Base-by-base conservation (phyloP, 1,140 invertebrate genomes). In the Phymastichus coffea region DNA sequence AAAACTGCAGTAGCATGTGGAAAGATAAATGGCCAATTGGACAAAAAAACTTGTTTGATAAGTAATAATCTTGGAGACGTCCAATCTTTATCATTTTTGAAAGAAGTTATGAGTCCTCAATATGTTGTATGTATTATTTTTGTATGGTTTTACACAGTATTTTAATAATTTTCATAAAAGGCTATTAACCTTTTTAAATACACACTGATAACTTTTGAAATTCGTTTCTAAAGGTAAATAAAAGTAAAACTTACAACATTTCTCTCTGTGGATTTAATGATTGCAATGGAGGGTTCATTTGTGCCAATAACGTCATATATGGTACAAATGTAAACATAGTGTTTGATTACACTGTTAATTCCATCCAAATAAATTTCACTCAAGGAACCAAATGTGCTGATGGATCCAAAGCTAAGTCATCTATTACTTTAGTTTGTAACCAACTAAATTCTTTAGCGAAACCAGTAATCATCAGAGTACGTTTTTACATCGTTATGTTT, bases 1-100 rank as follows among this genome's bases (percentile, higher is more conserved):
- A 71, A 73, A 53, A 83, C 81, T 15, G 81, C 72, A 58, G 66
- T 77, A 51, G 76, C 80, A 56, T 83, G 81, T 61, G 66, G 62
- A 14, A 61, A 61, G 12, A 37, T 59, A 14, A 49, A 57, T 17
- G 72, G 70, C 14, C 51, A 49, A 46, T 72, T 67, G 63, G 22
- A 58, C 17, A 19, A 64, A 4, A 66, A 70, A n/a, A n/a, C n/a
- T 17, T 76, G 71, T 51, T 68, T 30, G 0, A 64, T 77, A 52
- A 55, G 55, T 25, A 70, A 70, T 59, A 57, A 60, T 22, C 52
- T 23, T 41, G 47, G 28, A 10, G 56, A 49, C 43, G 23, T 20
- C 8, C 17, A n/a, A 22, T 33, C 33, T 43, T 43, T 58, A 41
- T 43, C 56, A 43, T 12, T 25, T 17, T 35, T 46, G 17, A 3